phyloP scores from a whole-genome alignment of 2,797 vertebrate genomes.

The Buceros bicornis region DNA sequence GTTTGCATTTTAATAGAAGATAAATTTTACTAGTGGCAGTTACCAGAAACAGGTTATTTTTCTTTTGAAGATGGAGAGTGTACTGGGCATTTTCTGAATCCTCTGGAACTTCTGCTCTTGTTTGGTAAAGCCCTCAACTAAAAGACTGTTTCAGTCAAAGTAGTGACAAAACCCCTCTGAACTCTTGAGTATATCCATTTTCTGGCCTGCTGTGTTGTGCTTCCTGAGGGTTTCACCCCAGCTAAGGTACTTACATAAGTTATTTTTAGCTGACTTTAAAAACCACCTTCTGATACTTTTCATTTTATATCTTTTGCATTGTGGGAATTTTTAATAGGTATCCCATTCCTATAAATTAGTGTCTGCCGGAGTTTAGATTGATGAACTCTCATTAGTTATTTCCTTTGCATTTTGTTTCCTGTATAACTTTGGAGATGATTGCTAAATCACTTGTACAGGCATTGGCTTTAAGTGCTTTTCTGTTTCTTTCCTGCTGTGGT shows the following conservation, averaged over 20 bases:
- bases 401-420: constrained; percentile 77
- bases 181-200: not conserved
- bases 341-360: constrained; percentile 26
- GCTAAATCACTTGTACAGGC: constrained; percentile 68
- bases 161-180: not conserved
- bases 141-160: not conserved
- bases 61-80: not conserved
- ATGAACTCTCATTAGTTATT: constrained; percentile 71
- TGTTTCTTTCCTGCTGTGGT: constrained; percentile 69
- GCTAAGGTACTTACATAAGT: not conserved
- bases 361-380: constrained; percentile 61
- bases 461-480: constrained; percentile 65
- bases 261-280: not conserved
- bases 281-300: not conserved
- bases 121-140: not conserved
- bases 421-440: constrained; percentile 70
- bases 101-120: not conserved
- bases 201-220: not conserved
- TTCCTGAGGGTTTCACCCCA: not conserved
- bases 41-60: not conserved
- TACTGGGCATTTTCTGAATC: not conserved
- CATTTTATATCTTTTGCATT: not conserved
- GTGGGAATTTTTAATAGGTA: not conserved
- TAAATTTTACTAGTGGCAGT: not conserved
- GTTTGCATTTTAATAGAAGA: not conserved